Percentiles rank a stretch among this genome's conserved stretches.
phyloP scores from a whole-genome alignment of 2,888 invertebrate species.

The Adineta ricciae region DNA sequence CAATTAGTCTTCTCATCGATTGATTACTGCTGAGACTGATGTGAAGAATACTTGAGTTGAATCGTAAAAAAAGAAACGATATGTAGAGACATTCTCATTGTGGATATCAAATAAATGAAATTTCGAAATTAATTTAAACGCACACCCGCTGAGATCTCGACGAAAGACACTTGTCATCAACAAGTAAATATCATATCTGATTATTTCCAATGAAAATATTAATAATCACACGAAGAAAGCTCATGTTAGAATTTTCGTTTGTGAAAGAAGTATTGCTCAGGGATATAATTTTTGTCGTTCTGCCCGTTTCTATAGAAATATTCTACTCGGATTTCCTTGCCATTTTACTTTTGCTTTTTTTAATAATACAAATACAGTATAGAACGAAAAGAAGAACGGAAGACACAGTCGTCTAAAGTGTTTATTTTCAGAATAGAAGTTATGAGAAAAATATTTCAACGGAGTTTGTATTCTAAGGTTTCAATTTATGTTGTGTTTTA shows the following conservation, averaged over 20 bases:
- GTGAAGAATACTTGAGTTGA: background rate
- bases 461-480: background rate
- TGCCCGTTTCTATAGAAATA: background rate
- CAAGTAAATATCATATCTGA: background rate
- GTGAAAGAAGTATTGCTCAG: background rate
- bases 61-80: background rate
- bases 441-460: too few relatives aligned
- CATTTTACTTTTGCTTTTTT: background rate
- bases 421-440: background rate
- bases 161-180: background rate
- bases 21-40: background rate
- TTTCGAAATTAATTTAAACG: background rate
- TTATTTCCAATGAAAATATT: background rate
- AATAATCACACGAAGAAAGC: background rate
- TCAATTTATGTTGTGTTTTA: background rate
- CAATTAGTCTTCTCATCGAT: constrained; percentile 1
- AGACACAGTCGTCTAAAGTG: background rate
- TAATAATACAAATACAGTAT: background rate
- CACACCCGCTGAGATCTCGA: background rate
- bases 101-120: background rate
- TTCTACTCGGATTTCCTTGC: background rate
- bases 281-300: background rate
- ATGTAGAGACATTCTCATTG: background rate
- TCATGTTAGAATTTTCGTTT: background rate
- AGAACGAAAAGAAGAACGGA: background rate